Evolutionary conservation across 2,113 vertebrate species (phyloP), one percentile per base, ranked within the genome.

Genomic region (Neolamprologus toae): DNA sequence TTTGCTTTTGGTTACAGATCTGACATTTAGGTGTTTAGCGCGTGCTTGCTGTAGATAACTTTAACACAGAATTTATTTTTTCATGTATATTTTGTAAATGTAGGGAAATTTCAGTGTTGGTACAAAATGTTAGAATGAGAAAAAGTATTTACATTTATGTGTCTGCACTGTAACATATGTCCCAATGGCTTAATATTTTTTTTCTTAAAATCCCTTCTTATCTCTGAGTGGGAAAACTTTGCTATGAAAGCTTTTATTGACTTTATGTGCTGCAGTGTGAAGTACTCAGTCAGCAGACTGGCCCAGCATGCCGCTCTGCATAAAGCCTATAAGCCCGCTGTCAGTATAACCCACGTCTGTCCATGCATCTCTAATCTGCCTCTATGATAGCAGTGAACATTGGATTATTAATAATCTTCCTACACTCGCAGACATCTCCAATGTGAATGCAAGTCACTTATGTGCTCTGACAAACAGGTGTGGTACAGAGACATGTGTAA

Each of bases 361-460:
- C 80, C 61, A 87, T 84, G 47, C 81, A 61, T 73, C 13, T 61
- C 90, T 94, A 96, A 96, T 96, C 94, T 95, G 83, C 81, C 78
- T 91, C 47, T 85, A 85, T 92, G 89, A 92, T 83, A 88, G 42
- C 61, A 81, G 23, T 68, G 79, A 80, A 92, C 83, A 90, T 19
- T 90, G 91, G 95, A 95, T 96, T 95, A 95, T 92, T 92, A 90
- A 21, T 95, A 95, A 95, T 96, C 94, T 90, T 73, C 86, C 91
- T 87, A 42, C 82, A 63, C 78, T 23, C 13, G 28, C 66, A 90
- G 87, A 86, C 84, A 90, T 73, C 16, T 82, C n/a, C 16, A 85
- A 83, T 82, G 71, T 86, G 47, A 37, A 59, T 54, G 59, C 73
- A 91, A 12, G 42, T 63, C 68, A 78, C 51, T 28, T 10, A 53